Conservation (phyloP, 2,797 vertebrate genomes). For the Melanotaenia nigrans region DNA sequence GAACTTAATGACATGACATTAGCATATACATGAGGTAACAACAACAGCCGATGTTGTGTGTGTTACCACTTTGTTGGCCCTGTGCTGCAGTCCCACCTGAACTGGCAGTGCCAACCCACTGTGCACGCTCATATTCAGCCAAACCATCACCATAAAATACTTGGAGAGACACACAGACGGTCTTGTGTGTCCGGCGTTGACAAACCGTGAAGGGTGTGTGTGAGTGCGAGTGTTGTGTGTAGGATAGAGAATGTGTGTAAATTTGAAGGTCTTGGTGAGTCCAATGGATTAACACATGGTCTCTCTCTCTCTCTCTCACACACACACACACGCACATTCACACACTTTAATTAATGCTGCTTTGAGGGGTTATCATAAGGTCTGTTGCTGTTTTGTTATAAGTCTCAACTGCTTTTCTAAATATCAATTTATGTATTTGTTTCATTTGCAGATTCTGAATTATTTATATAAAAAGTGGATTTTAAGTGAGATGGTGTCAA, state of each 20-base stretch:
- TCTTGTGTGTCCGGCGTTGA: slow-evolving; percentile 72
- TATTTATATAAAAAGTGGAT: neutral
- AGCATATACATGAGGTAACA: slow-evolving; percentile 77
- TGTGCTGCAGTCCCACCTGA: slow-evolving; percentile 68
- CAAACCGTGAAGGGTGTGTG: slow-evolving; percentile 57
- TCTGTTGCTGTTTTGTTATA: slow-evolving; percentile 40
- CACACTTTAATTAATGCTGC: slow-evolving; percentile 5
- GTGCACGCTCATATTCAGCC: slow-evolving; percentile 65
- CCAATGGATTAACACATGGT: slow-evolving; percentile 41
- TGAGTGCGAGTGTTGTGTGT: slow-evolving; percentile 46
- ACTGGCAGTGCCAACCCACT: slow-evolving; percentile 58
- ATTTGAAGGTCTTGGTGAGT: slow-evolving; percentile 66
- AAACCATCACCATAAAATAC: slow-evolving; percentile 79
- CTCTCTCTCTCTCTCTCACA: neutral
- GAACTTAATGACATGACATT: slow-evolving; percentile 57
- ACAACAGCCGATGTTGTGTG: slow-evolving; percentile 28
- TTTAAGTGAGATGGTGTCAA: neutral
- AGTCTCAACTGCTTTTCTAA: slow-evolving; percentile 80
- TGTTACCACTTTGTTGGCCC: slow-evolving; percentile 46
- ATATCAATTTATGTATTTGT: neutral
- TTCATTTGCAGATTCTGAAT: slow-evolving; percentile 12
- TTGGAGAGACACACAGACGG: slow-evolving; percentile 76
- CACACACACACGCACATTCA: slow-evolving; percentile 7
- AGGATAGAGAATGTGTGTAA: slow-evolving; percentile 34
- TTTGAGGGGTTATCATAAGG: slow-evolving; percentile 22